Percentiles rank a stretch among this genome's conserved stretches.
Evolutionary conservation across 2,797 vertebrate genomes (phyloP).

Genomic region (Manis pentadactyla): DNA sequence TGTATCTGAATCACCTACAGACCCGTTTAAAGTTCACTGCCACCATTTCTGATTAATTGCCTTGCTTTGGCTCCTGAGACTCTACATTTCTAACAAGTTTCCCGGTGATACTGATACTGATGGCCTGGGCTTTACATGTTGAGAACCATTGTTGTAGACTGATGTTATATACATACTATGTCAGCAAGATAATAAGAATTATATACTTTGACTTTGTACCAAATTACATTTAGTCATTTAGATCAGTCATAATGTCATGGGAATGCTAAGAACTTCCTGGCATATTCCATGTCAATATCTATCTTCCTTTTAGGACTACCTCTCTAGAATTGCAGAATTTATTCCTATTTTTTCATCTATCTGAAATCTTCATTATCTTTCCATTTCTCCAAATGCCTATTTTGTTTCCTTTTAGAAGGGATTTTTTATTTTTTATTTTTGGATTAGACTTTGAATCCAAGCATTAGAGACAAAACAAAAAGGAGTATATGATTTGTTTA

Average conservation of each 20-base stretch:
- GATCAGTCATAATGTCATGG: neutral
- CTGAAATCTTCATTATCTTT: neutral
- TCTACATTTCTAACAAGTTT: neutral
- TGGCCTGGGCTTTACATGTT: neutral
- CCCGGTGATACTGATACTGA: neutral
- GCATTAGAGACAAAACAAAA: neutral
- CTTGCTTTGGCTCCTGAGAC: neutral
- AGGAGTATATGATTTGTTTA: neutral
- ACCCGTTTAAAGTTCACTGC: neutral
- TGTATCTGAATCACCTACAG: neutral
- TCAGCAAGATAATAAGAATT: neutral
- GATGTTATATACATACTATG: neutral
- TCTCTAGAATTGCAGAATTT: neutral
- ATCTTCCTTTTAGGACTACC: neutral
- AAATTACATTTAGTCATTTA: neutral
- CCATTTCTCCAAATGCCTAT: neutral
- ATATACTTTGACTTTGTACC: neutral
- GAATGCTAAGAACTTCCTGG: neutral
- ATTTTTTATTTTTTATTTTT: neutral
- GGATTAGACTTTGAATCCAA: neutral
- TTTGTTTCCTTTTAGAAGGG: neutral
- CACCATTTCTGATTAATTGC: neutral
- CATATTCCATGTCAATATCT: neutral
- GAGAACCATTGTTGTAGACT: neutral
- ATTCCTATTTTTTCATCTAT: neutral